phyloP scores from a whole-genome alignment of 2,888 invertebrate species.

The Drosophila dives region DNA sequence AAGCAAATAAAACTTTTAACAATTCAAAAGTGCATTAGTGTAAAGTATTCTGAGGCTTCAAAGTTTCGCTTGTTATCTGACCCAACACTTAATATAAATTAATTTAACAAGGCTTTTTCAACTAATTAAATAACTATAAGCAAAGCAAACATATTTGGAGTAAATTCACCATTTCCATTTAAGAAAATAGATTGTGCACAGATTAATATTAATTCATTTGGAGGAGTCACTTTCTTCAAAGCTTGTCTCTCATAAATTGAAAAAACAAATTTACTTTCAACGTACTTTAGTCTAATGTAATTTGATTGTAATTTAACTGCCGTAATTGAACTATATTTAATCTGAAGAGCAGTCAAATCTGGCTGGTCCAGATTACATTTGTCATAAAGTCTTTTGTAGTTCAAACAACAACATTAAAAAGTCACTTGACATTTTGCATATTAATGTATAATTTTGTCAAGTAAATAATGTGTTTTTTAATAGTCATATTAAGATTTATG shows the following conservation, averaged over 20 bases:
- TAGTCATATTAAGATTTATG: constrained; percentile 63
- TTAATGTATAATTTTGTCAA: constrained; percentile 30
- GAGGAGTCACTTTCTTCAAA: not conserved
- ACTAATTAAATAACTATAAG: not conserved
- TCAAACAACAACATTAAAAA: constrained; percentile 51
- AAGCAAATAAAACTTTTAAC: not conserved
- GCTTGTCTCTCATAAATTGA: not conserved
- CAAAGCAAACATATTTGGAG: not conserved
- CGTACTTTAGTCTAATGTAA: not conserved
- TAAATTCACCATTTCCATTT: not conserved
- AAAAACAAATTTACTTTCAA: not conserved
- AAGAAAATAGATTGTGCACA: not conserved
- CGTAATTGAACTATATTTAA: not conserved
- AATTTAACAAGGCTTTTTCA: not conserved
- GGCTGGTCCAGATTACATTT: constrained; percentile 44
- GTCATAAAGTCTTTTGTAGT: constrained; percentile 20
- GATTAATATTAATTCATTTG: not conserved
- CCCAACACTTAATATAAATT: not conserved
- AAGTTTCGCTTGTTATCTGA: not conserved
- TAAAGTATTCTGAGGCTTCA: not conserved
- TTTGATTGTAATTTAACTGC: not conserved
- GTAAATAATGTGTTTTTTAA: constrained; percentile 38
- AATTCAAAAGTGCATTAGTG: not conserved
- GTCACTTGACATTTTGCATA: constrained; percentile 57
- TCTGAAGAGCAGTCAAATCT: not conserved